Evolutionary conservation across 2,888 invertebrate species (phyloP).

Genomic region (Psococerastis gibbosa): DNA sequence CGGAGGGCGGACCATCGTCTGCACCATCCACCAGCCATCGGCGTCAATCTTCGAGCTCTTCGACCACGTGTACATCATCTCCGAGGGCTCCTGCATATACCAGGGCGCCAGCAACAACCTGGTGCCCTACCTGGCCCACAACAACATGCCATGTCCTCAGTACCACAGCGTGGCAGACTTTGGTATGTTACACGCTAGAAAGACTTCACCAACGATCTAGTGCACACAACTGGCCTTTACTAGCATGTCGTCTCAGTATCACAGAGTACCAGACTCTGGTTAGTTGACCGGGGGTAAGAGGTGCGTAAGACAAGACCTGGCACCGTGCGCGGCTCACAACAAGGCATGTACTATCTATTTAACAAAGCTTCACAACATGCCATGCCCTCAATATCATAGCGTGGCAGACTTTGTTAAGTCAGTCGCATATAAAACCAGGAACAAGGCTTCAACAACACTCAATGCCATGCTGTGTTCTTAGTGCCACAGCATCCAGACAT

Average conservation of each 20-base stretch:
- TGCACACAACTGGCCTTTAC: no score
- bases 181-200: conserved; percentile 26
- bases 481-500: conserved; percentile 43
- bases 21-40: conserved; percentile 40
- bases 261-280: no score
- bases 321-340: conserved; percentile 31
- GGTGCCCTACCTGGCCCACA: conserved; percentile 31
- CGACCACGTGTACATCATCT: conserved; percentile 34
- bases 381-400: conserved; percentile 39
- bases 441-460: no score
- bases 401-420: conserved; percentile 38
- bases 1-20: conserved; percentile 34
- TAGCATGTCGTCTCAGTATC: no score
- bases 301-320: conserved; percentile 29
- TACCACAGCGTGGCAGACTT: conserved; percentile 44
- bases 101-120: conserved; percentile 30
- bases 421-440: conserved; percentile 26
- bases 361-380: no score
- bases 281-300: no score
- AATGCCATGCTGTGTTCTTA: conserved; percentile 34
- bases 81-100: conserved; percentile 36
- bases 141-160: conserved; percentile 33
- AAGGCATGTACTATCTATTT: no score
- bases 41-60: conserved; percentile 38
- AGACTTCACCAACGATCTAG: no score